phyloP scores from a whole-genome alignment of 2,113 vertebrate species.

The Mastomys coucha region DNA sequence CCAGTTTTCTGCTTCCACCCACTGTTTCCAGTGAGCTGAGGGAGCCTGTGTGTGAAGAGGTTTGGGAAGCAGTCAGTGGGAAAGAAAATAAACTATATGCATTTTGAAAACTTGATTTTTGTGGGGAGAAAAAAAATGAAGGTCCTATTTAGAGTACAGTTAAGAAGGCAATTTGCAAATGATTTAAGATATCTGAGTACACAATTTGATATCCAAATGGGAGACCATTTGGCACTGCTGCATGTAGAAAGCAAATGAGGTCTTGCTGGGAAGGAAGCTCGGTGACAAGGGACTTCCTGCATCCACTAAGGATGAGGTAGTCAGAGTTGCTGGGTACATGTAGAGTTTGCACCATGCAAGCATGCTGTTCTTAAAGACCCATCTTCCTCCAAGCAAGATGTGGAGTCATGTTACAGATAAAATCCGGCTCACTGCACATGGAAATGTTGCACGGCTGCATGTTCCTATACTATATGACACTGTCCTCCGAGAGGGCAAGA shows the following conservation, averaged over 20 bases:
- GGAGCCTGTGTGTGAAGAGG: constrained; percentile 45
- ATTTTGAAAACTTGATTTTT: constrained; percentile 73
- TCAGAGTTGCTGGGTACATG: not conserved
- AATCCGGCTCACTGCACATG: not conserved
- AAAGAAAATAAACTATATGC: constrained; percentile 68
- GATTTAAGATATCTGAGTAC: constrained; percentile 54
- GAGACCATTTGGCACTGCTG: constrained; percentile 48
- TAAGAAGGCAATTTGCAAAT: constrained; percentile 76
- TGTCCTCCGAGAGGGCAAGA: not conserved
- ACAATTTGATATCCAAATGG: constrained; percentile 61
- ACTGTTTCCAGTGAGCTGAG: constrained; percentile 70
- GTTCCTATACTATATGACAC: not conserved
- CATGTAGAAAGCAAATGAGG: constrained; percentile 8
- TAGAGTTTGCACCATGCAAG: not conserved
- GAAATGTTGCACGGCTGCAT: not conserved
- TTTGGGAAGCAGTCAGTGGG: constrained; percentile 69
- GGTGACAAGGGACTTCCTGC: not conserved
- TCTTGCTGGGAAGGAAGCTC: not conserved
- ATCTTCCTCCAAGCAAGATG: not conserved
- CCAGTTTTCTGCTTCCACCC: constrained; percentile 69
- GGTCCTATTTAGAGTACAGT: constrained; percentile 47
- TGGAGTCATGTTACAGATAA: fast-evolving
- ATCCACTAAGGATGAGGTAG: not conserved
- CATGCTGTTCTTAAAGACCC: not conserved
- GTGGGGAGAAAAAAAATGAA: constrained; percentile 72